Percentiles rank a stretch among this genome's conserved stretches.
Evolutionary conservation across 2,888 invertebrate genomes (phyloP).

Genomic region (Mesorhabditis belari): DNA sequence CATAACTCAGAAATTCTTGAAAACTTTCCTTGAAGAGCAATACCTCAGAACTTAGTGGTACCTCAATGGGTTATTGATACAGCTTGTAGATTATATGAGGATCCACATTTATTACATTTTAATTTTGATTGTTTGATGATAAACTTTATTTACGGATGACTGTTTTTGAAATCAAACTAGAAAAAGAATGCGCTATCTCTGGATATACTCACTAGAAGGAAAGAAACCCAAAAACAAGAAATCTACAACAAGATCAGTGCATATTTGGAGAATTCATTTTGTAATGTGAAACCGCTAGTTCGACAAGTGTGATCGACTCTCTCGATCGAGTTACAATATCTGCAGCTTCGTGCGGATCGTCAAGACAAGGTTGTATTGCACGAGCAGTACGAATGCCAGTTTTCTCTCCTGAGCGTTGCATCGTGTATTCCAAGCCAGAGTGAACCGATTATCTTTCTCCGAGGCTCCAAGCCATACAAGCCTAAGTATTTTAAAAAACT

Average conservation of each 20-base stretch:
- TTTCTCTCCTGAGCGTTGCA: slow-evolving; percentile 81
- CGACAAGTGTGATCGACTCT: slow-evolving; percentile 92
- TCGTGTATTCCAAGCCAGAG: slow-evolving; percentile 91
- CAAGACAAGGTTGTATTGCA: slow-evolving; percentile 82
- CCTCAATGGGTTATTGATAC: slow-evolving; percentile 48
- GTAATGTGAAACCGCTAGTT: slow-evolving; percentile 86
- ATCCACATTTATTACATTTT: slow-evolving; percentile 35
- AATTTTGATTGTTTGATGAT: slow-evolving; percentile 11
- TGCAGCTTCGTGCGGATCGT: slow-evolving; percentile 93
- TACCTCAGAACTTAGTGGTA: slow-evolving; percentile 12
- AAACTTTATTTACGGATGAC: too few relatives aligned
- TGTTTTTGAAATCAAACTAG: not conserved
- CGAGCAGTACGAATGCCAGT: slow-evolving; percentile 56
- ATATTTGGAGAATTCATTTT: slow-evolving; percentile 53
- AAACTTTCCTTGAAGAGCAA: slow-evolving; percentile 35
- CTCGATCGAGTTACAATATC: slow-evolving; percentile 88
- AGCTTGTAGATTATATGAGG: too few relatives aligned
- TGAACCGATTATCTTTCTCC: slow-evolving; percentile 97
- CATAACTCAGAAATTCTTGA: slow-evolving; percentile 76
- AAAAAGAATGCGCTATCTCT: slow-evolving; percentile 4
- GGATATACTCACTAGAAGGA: not conserved
- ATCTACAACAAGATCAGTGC: not conserved
- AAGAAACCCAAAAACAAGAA: not conserved
- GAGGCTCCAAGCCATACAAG: slow-evolving; percentile 77
- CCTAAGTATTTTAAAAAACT: slow-evolving; percentile 52